Evolutionary conservation across 2,797 vertebrate species (phyloP).

Genomic region (Chelon auratus): DNA sequence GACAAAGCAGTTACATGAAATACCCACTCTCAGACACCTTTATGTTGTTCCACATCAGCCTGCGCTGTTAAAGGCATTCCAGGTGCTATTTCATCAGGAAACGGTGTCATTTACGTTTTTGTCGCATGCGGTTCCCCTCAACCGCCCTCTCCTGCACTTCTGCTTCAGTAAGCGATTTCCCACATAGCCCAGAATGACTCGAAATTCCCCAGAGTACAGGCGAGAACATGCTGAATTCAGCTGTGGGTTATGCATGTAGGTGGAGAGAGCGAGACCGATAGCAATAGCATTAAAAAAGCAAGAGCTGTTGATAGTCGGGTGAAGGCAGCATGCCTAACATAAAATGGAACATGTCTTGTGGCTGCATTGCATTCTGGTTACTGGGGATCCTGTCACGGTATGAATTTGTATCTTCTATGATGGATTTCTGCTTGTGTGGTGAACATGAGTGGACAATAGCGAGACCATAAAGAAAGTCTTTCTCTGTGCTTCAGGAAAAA

Average conservation of each 20-base stretch:
- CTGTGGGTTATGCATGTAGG: constrained; percentile 55
- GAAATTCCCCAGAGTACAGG: constrained; percentile 45
- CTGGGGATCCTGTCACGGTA: constrained; percentile 19
- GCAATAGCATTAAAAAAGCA: constrained; percentile 44
- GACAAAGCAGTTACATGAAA: constrained; percentile 3
- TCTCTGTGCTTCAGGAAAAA: too few species aligned
- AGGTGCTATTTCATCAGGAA: constrained; percentile 45
- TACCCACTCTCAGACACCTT: constrained; percentile 16
- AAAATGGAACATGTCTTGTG: constrained; percentile 38
- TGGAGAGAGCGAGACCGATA: constrained; percentile 49
- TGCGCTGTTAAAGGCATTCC: constrained; percentile 8
- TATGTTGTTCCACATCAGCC: constrained; percentile 18
- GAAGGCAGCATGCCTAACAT: constrained; percentile 25
- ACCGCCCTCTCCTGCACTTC: constrained; percentile 39
- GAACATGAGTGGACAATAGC: constrained; percentile 1
- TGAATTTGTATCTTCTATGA: constrained; percentile 13
- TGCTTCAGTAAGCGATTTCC: constrained; percentile 57
- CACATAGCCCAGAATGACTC: constrained; percentile 51
- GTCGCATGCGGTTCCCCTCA: constrained; percentile 32
- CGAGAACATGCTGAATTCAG: constrained; percentile 46
- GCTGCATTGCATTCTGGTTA: constrained; percentile 40
- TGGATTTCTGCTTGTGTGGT: constrained; percentile 17
- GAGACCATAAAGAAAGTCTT: too few species aligned
- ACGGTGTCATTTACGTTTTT: constrained; percentile 49
- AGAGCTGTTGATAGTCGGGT: constrained; percentile 35